Evolutionary conservation across 2,113 vertebrate genomes (phyloP).

Genomic region (Ciconia maguari): DNA sequence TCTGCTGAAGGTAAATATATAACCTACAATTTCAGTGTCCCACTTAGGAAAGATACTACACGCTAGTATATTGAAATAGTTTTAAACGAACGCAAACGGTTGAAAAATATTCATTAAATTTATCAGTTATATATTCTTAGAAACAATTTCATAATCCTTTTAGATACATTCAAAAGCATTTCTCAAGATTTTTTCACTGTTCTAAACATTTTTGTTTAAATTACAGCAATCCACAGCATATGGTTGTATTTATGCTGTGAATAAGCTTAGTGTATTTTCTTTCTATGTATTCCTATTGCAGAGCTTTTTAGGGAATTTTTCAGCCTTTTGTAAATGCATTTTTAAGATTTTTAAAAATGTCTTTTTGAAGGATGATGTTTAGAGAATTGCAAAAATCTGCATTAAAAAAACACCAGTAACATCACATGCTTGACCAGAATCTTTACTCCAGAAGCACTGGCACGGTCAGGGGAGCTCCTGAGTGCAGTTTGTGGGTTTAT

Average conservation of each 20-base stretch:
- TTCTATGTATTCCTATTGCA: neutral
- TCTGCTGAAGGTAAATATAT: neutral
- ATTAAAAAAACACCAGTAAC: accelerated
- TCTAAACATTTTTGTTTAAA: neutral
- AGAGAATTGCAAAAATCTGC: neutral
- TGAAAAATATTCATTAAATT: neutral
- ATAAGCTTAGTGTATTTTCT: neutral
- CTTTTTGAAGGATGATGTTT: neutral
- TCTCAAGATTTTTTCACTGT: neutral
- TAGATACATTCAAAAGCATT: neutral
- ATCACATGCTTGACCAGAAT: neutral
- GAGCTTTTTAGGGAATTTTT: neutral
- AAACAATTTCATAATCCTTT: neutral
- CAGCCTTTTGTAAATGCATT: neutral
- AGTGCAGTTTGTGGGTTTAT: neutral
- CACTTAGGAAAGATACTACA: neutral
- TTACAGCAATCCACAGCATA: neutral
- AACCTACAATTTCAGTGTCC: neutral
- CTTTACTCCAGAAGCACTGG: neutral
- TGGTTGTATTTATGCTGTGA: neutral
- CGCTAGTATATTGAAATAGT: accelerated
- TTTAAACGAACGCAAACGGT: neutral
- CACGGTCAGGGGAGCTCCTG: accelerated
- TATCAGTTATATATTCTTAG: neutral
- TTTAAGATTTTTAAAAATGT: neutral